Evolutionary conservation across 64 coral and sea anemone species (phyloP).

Genomic region (Montipora efflorescens): DNA sequence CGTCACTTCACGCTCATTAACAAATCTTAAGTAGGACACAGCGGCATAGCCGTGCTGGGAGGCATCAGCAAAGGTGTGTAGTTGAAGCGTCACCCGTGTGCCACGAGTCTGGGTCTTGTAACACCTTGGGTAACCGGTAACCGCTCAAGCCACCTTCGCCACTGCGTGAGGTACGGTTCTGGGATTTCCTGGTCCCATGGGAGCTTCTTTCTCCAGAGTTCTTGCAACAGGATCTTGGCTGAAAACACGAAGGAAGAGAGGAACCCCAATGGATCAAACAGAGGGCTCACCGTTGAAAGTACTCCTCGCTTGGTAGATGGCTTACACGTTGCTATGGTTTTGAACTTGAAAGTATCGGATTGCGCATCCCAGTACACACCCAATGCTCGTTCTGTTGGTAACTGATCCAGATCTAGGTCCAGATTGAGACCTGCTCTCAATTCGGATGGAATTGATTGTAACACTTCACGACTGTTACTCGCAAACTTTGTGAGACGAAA

Average conservation of each 20-base stretch:
- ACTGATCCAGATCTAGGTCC: slow-evolving; percentile 50
- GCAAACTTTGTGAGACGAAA: slow-evolving; percentile 68
- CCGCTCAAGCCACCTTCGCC: too few species aligned
- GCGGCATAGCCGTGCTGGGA: too few species aligned
- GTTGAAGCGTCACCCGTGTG: too few species aligned
- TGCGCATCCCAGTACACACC: slow-evolving; percentile 54
- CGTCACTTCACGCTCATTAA: too few species aligned
- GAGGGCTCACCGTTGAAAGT: slow-evolving; percentile 27
- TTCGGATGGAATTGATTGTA: not conserved
- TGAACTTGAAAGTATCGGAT: slow-evolving; percentile 55
- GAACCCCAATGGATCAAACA: slow-evolving; percentile 72
- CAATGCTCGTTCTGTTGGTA: slow-evolving; percentile 57
- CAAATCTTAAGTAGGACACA: too few species aligned
- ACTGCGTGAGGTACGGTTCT: not conserved
- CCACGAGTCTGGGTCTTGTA: too few species aligned
- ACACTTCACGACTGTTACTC: slow-evolving; percentile 42
- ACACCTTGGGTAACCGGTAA: too few species aligned
- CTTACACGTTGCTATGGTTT: not conserved
- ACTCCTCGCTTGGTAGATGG: slow-evolving; percentile 61
- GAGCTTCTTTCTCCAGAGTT: slow-evolving; percentile 32
- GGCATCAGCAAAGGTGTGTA: too few species aligned
- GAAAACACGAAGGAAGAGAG: slow-evolving; percentile 34
- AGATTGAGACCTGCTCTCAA: slow-evolving; percentile 34
- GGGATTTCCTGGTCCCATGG: slow-evolving; percentile 61
- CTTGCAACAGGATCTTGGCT: slow-evolving; percentile 60